Base-by-base conservation (phyloP, 2,888 invertebrate species). In the Chymomyza caudatula region DNA sequence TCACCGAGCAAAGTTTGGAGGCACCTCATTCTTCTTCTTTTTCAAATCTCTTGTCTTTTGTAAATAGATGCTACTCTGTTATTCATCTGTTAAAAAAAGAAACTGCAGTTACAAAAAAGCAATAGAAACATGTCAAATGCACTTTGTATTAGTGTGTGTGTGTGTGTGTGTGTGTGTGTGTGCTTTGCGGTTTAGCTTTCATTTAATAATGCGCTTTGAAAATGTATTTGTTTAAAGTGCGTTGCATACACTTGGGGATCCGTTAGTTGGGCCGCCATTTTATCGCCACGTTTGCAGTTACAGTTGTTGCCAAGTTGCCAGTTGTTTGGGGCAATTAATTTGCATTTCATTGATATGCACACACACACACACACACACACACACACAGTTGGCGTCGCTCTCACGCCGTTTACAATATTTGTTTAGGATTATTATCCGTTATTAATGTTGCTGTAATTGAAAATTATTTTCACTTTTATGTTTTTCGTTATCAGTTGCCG, bases 391-490 rank as follows among this genome's bases (percentile, higher is more conserved):
- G 22, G 19, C 17, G 11, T 17, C 4, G 51, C 51, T 20, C 37
- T 19, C 59, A 55, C 20, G 15, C 55, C 20, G 6, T 64, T 63
- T 61, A 70, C 77, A 81, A 73, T 84, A 84, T 86, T 83, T 86
- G 82, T 81, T 83, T 83, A 86, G 82, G 85, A 83, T 84, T 86
- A 86, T 83, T 81, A 84, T 82, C 80, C 86, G 78, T 81, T 84
- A 82, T 86, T 86, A 86, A 83, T 83, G 86, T 78, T 76, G 74
- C 82, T 86, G 85, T 86, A 83, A 83, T 83, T 83, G 82, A 83
- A 83, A 83, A 83, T 86, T 81, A 84, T 83, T 86, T 86, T 83
- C 82, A 83, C 82, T 83, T 83, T 83, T 86, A 73, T 81, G 86
- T 71, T 82, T 82, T 67, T 74, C 69, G 69, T 73, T 73, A 72